A percentile compares a stretch with the other conserved stretches of the same genome.
Evolutionary conservation across 2,888 invertebrate species (phyloP).

Genomic region (Atherix ibis): DNA sequence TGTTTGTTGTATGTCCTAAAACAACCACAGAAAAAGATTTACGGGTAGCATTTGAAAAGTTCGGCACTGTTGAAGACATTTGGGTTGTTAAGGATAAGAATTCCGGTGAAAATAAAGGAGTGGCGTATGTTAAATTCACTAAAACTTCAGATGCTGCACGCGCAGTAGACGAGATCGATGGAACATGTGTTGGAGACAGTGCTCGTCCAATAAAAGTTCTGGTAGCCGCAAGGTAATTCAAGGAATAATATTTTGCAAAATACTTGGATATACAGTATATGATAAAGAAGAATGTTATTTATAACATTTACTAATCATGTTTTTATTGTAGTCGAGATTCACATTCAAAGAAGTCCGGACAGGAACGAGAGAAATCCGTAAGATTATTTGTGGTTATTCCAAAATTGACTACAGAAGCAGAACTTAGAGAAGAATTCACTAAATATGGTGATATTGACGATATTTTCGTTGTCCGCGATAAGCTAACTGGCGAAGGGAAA

Average conservation of each 20-base stretch:
- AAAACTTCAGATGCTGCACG: constrained; percentile 82
- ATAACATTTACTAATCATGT: too few relatives aligned
- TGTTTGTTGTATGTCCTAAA: constrained; percentile 76
- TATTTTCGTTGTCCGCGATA: constrained; percentile 59
- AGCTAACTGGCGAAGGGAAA: constrained; percentile 59
- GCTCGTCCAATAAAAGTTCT: constrained; percentile 71
- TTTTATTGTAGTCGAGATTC: constrained; percentile 64
- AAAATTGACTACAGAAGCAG: constrained; percentile 54
- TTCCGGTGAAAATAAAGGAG: constrained; percentile 70
- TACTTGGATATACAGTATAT: too few relatives aligned
- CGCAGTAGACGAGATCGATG: constrained; percentile 79
- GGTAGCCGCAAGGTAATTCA: constrained; percentile 58
- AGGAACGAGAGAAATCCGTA: constrained; percentile 60
- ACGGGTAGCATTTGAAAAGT: constrained; percentile 57
- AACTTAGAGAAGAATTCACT: constrained; percentile 57
- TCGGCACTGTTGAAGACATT: constrained; percentile 73
- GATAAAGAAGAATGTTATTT: too few relatives aligned
- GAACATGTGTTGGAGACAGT: constrained; percentile 47
- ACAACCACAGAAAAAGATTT: constrained; percentile 61
- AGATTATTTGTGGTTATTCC: constrained; percentile 75
- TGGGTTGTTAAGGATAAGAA: constrained; percentile 70
- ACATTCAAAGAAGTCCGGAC: constrained; percentile 43
- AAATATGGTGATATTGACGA: constrained; percentile 69
- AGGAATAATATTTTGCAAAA: not conserved
- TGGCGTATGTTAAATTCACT: constrained; percentile 75